Conservation (phyloP, 2,113 vertebrate species). For the Misgurnus mizolepis region DNA sequence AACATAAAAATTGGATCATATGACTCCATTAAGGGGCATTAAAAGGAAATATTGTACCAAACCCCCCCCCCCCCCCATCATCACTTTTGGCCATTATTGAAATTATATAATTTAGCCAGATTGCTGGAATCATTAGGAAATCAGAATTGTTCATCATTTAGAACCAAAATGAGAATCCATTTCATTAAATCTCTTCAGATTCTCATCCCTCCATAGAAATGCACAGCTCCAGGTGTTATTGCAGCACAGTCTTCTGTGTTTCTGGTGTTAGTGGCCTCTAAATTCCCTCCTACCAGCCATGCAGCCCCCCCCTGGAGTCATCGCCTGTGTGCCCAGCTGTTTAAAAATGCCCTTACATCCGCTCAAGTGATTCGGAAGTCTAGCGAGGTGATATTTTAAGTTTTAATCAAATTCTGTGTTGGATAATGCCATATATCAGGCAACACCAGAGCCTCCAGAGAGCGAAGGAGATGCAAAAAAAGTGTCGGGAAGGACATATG, state of each 20-base stretch:
- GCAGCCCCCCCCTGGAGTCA: constrained; percentile 21
- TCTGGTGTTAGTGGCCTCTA: background rate
- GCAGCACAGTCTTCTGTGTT: constrained; percentile 14
- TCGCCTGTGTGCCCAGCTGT: constrained; percentile 1
- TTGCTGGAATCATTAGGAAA: too few species aligned
- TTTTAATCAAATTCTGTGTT: constrained; percentile 59
- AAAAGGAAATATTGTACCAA: too few species aligned
- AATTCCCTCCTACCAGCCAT: constrained; percentile 28
- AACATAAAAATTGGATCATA: too few species aligned
- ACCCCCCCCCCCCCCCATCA: too few species aligned
- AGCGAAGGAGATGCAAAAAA: background rate
- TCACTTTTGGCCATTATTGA: too few species aligned
- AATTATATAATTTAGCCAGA: too few species aligned
- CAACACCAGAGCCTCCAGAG: constrained; percentile 53
- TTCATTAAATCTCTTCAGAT: too few species aligned
- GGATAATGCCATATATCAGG: constrained; percentile 57
- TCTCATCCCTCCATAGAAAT: too few species aligned
- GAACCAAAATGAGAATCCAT: too few species aligned
- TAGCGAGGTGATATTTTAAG: constrained; percentile 51
- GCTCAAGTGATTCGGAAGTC: constrained; percentile 40
- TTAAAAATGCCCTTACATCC: constrained; percentile 31
- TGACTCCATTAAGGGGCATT: too few species aligned
- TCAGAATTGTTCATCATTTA: too few species aligned
- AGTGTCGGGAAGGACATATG: background rate
- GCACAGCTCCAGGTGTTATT: background rate